Evolutionary conservation across 2,797 vertebrate genomes (phyloP).

Genomic region (Sparidentex hasta): DNA sequence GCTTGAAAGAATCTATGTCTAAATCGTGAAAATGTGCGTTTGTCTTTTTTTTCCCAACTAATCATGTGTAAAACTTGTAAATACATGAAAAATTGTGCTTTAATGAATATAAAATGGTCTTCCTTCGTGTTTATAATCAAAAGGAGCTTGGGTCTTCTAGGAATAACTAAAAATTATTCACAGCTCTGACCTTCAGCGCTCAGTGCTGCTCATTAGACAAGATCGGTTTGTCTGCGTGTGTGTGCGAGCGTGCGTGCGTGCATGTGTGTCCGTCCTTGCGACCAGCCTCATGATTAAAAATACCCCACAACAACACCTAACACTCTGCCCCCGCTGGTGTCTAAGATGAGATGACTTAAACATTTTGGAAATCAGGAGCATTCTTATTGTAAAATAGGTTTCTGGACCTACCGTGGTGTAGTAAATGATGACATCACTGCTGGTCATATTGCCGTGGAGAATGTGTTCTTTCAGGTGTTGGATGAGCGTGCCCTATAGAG

Average conservation of each 20-base stretch:
- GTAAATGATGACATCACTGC: slow-evolving; percentile 93
- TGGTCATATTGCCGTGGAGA: slow-evolving; percentile 92
- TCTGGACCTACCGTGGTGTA: slow-evolving; percentile 92
- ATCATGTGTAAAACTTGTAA: background rate
- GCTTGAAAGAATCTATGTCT: background rate
- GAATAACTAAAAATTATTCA: slow-evolving; percentile 22
- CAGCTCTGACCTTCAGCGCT: slow-evolving; percentile 51
- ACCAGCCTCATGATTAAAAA: slow-evolving; percentile 29
- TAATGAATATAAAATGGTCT: slow-evolving; percentile 14
- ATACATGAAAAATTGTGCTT: background rate
- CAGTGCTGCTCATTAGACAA: slow-evolving; percentile 42
- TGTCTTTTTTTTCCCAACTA: background rate
- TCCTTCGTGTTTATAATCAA: slow-evolving; percentile 20
- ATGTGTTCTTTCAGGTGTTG: slow-evolving; percentile 97
- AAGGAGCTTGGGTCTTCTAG: slow-evolving; percentile 9
- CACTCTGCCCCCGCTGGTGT: background rate
- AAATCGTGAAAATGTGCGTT: background rate
- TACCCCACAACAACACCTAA: background rate
- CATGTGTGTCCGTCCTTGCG: slow-evolving; percentile 12
- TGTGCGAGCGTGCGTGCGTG: background rate
- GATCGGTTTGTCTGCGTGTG: background rate
- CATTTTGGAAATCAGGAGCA: background rate
- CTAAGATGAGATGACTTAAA: background rate
- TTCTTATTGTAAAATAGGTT: background rate
- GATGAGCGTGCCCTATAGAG: slow-evolving; percentile 91